Evolutionary conservation across 2,797 vertebrate genomes (phyloP).

Genomic region (Microctenopoma steveboyesi): DNA sequence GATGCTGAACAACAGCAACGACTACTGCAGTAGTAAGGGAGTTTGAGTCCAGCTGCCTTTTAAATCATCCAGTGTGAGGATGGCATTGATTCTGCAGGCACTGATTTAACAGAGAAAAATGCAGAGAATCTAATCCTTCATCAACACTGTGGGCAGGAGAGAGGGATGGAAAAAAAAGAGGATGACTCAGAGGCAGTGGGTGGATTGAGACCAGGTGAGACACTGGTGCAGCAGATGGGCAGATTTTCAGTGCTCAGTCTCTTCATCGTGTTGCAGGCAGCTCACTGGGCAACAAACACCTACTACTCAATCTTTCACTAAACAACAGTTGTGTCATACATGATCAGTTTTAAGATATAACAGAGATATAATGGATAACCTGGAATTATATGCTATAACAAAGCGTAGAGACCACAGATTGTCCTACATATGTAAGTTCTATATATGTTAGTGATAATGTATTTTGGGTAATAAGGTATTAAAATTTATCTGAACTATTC

Average conservation of each 20-base stretch:
- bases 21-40: conserved; percentile 51
- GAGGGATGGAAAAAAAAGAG: conserved; percentile 59
- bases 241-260: conserved; percentile 55
- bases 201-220: conserved; percentile 77
- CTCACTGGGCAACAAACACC: conserved; percentile 51
- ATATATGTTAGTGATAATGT: no score
- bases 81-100: conserved; percentile 57
- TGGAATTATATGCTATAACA: conserved; percentile 17
- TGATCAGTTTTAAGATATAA: conserved; percentile 26
- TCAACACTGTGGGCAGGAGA: conserved; percentile 72
- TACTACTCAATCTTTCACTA: conserved; percentile 43
- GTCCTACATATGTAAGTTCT: neutral
- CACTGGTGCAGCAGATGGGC: conserved; percentile 71
- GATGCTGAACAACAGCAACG: conserved; percentile 38
- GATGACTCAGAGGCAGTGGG: conserved; percentile 77
- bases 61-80: conserved; percentile 60
- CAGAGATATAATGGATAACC: conserved; percentile 18
- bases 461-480: no score
- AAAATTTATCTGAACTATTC: no score
- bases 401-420: neutral
- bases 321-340: conserved; percentile 11
- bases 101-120: conserved; percentile 45
- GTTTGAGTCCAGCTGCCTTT: conserved; percentile 64
- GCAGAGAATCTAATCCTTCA: conserved; percentile 55
- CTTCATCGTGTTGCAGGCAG: conserved; percentile 54